Evolutionary conservation across 1,140 invertebrate genomes (phyloP), one percentile per base, ranked within the genome.

Genomic region (Diachasma alloeum): DNA sequence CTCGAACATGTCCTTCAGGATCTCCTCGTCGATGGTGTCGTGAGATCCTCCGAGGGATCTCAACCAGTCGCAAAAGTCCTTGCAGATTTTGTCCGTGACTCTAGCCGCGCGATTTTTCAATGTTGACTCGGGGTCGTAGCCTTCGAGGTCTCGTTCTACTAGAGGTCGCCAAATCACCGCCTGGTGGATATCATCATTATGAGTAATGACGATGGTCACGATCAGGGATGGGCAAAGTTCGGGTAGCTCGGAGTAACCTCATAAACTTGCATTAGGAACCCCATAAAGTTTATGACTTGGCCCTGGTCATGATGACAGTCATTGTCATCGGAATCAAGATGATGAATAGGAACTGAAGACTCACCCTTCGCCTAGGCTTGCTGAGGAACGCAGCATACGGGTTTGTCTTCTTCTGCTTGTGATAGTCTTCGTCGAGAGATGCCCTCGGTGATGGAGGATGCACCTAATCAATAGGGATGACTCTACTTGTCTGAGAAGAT

Each of bases 31-130:
- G n/a, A 90, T 82, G 1, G 81, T 76, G 37, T 82, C 78, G 15
- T 91, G 90, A 10, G 91, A 85, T 31, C 85, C 85, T 0, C 90
- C 91, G 19, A 92, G 81, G 59, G 77, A 84, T 53, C 88, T 86
- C 82, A 92, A 86, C 92, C 92, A 93, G 1, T 91, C 87, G 74
- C 91, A 92, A 79, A 93, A 93, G 63, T 93, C 91, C 70, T 85
- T 85, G 11, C 87, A 89, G 79, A 90, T 89, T 74, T 75, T 75
- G 31, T 87, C 76, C 6, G 84, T 85, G 69, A 86, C 75, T 46
- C 84, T 82, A 5, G 83, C 80, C 5, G 86, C 84, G 46, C 82
- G 84, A 72, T 80, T 84, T 72, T 86, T 82, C 3, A 90, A 74
- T 4, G 85, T 86, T 11, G 85, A 84, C 69, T 87, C 83, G 0